Conservation (phyloP, 2,113 vertebrate species). For the Podarcis cretensis region DNA sequence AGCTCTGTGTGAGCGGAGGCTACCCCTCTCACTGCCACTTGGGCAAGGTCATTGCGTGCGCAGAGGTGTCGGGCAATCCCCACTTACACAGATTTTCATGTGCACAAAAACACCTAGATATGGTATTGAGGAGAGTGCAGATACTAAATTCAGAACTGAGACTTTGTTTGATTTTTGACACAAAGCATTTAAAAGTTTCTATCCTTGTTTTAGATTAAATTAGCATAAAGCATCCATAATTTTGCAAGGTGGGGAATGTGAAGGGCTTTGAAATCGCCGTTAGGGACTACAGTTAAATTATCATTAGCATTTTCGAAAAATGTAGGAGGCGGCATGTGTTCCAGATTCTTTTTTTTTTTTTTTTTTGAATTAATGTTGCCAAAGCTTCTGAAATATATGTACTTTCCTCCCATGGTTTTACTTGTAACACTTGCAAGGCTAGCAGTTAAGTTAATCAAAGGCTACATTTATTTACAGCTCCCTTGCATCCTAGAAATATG, state of each 20-base stretch:
- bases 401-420: accelerated
- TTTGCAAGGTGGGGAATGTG: not conserved
- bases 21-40: not conserved
- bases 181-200: not conserved
- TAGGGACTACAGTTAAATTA: not conserved
- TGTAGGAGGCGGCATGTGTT: not conserved
- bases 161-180: not conserved
- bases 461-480: not conserved
- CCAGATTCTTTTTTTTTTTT: not conserved
- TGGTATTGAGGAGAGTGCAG: not conserved
- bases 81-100: not conserved
- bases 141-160: not conserved
- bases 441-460: not conserved
- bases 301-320: not conserved
- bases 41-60: not conserved
- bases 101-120: not conserved
- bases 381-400: not conserved
- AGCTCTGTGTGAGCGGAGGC: not conserved
- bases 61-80: no score
- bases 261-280: not conserved
- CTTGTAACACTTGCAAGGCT: not conserved
- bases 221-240: not conserved
- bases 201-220: not conserved
- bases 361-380: constrained; percentile 28
- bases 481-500: not conserved